A percentile compares a stretch with the other conserved stretches of the same genome.
Conservation (phyloP, 2,888 invertebrate species). For the Herminia tarsipennalis region DNA sequence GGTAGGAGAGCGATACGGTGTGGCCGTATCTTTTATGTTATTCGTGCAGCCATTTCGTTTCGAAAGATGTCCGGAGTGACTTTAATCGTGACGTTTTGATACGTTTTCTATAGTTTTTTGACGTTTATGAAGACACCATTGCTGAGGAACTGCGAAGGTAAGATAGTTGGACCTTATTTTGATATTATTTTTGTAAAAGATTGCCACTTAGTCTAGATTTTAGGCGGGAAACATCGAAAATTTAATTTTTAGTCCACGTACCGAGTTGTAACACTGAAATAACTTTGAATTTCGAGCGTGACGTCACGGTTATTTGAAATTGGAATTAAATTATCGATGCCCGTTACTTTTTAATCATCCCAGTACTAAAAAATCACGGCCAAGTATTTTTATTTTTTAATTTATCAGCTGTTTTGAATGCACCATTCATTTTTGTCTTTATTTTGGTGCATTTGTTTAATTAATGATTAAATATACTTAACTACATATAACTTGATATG, state of each 20-base stretch:
- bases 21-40: conserved; percentile 71
- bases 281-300: conserved; percentile 52
- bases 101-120: conserved; percentile 70
- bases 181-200: conserved; percentile 17
- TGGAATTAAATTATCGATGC: conserved; percentile 29
- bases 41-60: conserved; percentile 79
- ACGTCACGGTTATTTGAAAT: conserved; percentile 48
- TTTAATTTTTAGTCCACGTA: conserved; percentile 35
- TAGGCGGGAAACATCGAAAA: conserved; percentile 26
- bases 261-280: conserved; percentile 53
- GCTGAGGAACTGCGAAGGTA: conserved; percentile 60
- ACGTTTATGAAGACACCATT: conserved; percentile 62
- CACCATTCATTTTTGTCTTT: conserved; percentile 9
- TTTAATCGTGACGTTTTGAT: conserved; percentile 73
- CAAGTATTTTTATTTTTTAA: conserved; percentile 4
- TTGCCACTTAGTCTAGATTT: conserved; percentile 21
- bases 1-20: conserved; percentile 62
- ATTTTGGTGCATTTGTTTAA: conserved; percentile 12
- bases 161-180: conserved; percentile 46
- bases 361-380: neutral
- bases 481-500: conserved; percentile 21
- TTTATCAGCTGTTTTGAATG: conserved; percentile 6
- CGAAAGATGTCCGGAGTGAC: conserved; percentile 76
- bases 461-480: conserved; percentile 13
- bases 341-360: conserved; percentile 30